These are phyloP conservation scores for Thermophis baileyi DNA, from an alignment of 2,113 vertebrate species.

Conservation along the genomic window DNA sequence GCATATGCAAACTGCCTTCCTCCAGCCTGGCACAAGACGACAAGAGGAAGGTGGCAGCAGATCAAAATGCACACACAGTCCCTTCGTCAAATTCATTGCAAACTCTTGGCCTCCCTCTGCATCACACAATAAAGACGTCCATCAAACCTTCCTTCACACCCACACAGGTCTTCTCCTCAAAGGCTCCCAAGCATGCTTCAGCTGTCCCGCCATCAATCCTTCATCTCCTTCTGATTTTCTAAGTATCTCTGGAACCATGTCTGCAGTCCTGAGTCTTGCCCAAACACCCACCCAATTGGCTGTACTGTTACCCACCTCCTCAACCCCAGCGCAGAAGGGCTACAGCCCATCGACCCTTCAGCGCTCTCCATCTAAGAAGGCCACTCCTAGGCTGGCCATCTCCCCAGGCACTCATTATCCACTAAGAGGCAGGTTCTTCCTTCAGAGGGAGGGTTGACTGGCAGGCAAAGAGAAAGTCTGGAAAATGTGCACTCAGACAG, in stretches of 20 bases:
- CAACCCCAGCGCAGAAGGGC: neutral
- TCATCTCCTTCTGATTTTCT: neutral
- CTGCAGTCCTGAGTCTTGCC: neutral
- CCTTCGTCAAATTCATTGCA: neutral
- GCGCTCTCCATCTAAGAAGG: neutral
- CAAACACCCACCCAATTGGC: neutral
- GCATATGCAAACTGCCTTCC: neutral
- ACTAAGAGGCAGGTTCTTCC: too few species aligned
- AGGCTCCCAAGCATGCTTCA: neutral
- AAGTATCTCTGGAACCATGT: neutral
- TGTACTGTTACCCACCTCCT: neutral
- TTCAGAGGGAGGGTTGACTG: neutral
- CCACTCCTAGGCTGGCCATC: neutral
- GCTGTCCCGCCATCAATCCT: neutral
- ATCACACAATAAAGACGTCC: neutral
- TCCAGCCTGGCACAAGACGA: neutral
- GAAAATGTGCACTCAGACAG: conserved; percentile 58
- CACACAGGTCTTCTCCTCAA: neutral
- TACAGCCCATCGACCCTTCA: neutral
- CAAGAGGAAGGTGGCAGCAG: neutral
- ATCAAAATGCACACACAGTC: neutral
- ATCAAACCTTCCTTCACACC: neutral
- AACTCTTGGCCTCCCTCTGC: neutral
- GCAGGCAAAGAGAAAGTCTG: neutral
- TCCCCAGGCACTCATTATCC: neutral